These are phyloP conservation scores for Pristionchus entomophagus DNA, from an alignment of 2,888 invertebrate genomes.

Conservation along the genomic window DNA sequence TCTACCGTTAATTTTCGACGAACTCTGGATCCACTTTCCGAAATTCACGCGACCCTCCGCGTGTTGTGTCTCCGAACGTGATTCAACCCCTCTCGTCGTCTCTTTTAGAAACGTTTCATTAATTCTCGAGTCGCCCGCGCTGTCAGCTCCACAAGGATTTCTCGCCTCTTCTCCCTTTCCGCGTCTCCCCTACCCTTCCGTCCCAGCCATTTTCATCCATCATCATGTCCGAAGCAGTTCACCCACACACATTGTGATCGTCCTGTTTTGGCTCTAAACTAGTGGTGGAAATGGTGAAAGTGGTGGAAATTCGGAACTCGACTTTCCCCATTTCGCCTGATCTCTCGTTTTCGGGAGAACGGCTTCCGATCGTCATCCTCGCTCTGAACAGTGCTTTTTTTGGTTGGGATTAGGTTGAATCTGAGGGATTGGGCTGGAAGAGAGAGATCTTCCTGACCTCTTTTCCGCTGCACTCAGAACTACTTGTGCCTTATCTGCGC, in stretches of 20 bases:
- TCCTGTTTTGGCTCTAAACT: no score
- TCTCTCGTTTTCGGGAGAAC: not conserved
- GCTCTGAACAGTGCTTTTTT: no score
- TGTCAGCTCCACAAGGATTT: slow-evolving; percentile 18
- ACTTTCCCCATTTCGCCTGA: no score
- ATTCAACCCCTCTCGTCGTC: not conserved
- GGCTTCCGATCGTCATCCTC: no score
- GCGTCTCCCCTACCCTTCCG: not conserved
- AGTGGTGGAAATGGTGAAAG: no score
- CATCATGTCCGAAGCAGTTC: no score
- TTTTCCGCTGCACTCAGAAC: not conserved
- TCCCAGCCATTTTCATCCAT: not conserved
- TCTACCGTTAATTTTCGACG: no score
- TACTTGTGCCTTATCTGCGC: slow-evolving; percentile 3
- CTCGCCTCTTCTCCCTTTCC: not conserved
- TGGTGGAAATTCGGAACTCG: no score
- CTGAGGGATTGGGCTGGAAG: no score
- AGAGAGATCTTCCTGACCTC: not conserved
- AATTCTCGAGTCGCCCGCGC: slow-evolving; percentile 6
- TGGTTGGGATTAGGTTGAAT: no score
- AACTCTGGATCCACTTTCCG: no score
- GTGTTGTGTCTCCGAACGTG: not conserved
- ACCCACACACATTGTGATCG: not conserved
- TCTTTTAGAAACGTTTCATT: slow-evolving; percentile 31
- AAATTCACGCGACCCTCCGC: not conserved